Percentiles rank a stretch among this genome's conserved stretches.
Conservation (phyloP, 2,797 vertebrate genomes). For the Dromococcyx pavoninus region DNA sequence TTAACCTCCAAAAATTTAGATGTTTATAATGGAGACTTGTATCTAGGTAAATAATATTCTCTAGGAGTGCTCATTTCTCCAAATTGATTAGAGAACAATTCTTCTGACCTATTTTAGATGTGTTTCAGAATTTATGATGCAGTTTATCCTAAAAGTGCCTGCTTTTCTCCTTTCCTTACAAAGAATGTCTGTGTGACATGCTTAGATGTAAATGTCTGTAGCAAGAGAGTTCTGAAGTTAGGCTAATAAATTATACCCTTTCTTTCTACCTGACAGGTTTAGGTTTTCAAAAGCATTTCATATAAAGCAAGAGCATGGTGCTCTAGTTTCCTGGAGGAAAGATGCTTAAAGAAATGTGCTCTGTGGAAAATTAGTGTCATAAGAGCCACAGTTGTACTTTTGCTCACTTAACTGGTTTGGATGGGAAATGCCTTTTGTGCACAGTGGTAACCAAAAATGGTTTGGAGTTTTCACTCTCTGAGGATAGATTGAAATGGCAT, state of each 20-base stretch:
- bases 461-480: not conserved
- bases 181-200: not conserved
- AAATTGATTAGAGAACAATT: not conserved
- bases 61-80: not conserved
- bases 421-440: not conserved
- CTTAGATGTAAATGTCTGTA: not conserved
- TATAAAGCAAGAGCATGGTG: not conserved
- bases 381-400: not conserved
- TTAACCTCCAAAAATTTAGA: not conserved
- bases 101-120: not conserved
- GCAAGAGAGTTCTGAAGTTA: not conserved
- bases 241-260: not conserved
- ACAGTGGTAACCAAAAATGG: not conserved
- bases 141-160: not conserved
- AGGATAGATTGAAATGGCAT: conserved; percentile 15
- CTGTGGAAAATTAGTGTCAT: not conserved
- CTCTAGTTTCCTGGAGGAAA: not conserved
- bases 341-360: not conserved
- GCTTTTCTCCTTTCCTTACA: not conserved
- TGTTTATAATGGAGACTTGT: not conserved
- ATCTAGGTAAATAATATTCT: not conserved
- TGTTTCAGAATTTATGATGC: not conserved
- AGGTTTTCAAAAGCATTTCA: not conserved
- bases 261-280: not conserved
- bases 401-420: not conserved